These are phyloP conservation scores for Cuniculus paca DNA, from an alignment of 2,797 vertebrate genomes.

Conservation along the genomic window DNA sequence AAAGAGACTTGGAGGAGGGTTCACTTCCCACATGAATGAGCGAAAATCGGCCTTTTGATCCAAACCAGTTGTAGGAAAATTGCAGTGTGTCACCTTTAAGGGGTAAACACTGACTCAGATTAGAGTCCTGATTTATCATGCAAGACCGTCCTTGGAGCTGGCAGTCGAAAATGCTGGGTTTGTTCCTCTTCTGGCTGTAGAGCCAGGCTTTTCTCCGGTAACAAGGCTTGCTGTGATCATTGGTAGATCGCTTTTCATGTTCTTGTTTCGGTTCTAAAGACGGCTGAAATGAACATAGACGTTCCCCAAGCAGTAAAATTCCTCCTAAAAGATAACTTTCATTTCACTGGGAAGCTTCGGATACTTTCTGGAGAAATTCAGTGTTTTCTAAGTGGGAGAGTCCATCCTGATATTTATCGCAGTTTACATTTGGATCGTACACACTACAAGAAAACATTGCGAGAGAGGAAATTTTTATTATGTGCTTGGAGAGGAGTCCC, in stretches of 20 bases:
- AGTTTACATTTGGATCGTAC: constrained; percentile 65
- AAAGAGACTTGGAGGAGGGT: neutral
- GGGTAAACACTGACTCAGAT: constrained; percentile 18
- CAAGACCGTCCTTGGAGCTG: neutral
- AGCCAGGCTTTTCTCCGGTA: constrained; percentile 3
- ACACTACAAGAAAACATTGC: constrained; percentile 4
- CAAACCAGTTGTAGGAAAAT: constrained; percentile 65
- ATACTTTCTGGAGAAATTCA: neutral
- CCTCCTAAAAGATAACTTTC: neutral
- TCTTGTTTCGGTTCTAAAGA: neutral
- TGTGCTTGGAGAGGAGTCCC: constrained; percentile 14
- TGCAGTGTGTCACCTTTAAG: constrained; percentile 31
- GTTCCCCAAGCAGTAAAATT: neutral
- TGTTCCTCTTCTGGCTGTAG: neutral
- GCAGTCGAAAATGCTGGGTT: neutral
- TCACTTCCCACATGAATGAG: constrained; percentile 1
- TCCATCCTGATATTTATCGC: neutral
- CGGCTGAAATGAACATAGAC: neutral
- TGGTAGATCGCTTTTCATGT: neutral
- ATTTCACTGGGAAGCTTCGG: constrained; percentile 28
- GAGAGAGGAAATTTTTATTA: constrained; percentile 37
- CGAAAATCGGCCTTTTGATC: constrained; percentile 60
- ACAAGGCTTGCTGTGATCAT: neutral
- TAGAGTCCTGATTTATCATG: neutral
- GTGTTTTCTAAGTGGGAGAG: neutral